Percentiles rank a stretch among this genome's conserved stretches.
These are phyloP conservation scores for Papilio gigon DNA, from an alignment of 2,888 invertebrate genomes.

Conservation along the genomic window DNA sequence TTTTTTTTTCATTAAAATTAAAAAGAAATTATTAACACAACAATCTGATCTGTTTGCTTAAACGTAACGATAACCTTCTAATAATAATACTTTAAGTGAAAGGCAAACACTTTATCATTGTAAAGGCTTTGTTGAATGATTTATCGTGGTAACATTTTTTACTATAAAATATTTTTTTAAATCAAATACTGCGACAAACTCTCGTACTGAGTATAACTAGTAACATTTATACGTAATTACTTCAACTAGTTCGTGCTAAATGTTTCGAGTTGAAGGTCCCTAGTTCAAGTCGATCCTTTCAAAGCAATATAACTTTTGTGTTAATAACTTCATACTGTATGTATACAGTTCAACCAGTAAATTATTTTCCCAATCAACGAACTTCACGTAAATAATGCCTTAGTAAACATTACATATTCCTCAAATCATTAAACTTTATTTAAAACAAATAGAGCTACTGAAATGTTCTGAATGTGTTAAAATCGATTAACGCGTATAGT, in stretches of 20 bases:
- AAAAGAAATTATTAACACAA: not conserved
- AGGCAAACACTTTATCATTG: slow-evolving; percentile 19
- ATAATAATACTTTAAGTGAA: slow-evolving; percentile 18
- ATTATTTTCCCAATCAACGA: not conserved
- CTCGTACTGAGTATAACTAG: not conserved
- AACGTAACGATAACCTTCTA: slow-evolving; percentile 3
- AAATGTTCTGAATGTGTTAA: slow-evolving; percentile 26
- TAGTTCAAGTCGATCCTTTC: slow-evolving; percentile 33
- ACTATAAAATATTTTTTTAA: slow-evolving; percentile 5
- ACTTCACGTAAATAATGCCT: not conserved
- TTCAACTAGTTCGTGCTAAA: slow-evolving; percentile 15
- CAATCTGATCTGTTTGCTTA: not conserved
- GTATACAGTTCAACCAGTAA: too few relatives aligned
- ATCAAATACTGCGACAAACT: not conserved
- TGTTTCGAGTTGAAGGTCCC: slow-evolving; percentile 43
- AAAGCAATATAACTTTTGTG: slow-evolving; percentile 17
- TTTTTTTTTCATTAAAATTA: not conserved
- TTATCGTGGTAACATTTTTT: slow-evolving; percentile 1
- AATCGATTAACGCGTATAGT: slow-evolving; percentile 27
- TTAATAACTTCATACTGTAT: not conserved
- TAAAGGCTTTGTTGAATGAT: slow-evolving; percentile 3
- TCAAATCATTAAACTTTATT: slow-evolving; percentile 14
- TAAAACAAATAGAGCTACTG: slow-evolving; percentile 22
- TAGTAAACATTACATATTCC: slow-evolving; percentile 3
- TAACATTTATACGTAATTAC: not conserved